Evolutionary conservation across 2,113 vertebrate species (phyloP), one percentile per base, ranked within the genome.

Genomic region (Mastomys natalensis): DNA sequence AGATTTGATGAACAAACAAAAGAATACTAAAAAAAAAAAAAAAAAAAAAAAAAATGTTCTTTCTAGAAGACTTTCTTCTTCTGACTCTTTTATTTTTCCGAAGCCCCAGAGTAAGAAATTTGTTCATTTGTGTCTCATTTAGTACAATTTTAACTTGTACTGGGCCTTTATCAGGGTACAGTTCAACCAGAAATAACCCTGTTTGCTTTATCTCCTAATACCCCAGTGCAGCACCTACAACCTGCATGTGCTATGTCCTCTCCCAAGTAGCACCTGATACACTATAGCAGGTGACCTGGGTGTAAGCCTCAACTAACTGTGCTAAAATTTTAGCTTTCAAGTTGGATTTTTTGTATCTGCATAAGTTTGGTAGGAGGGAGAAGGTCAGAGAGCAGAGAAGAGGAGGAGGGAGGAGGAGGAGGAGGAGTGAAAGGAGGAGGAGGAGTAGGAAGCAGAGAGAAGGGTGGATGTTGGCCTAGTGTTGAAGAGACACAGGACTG

Each of bases 131-230:
- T 24, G 16, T 19, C 68, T 58, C n/a, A 81, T 53, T 82, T 13
- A 19, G 29, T 3, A 7, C 51, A 86, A 66, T 6, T 12, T 40
- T 26, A 66, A 40, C 72, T 43, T 73, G 43, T 68, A 24, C 29
- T 43, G 6, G 31, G 31, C 43, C 60, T 78, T 64, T 40, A 11
- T 34, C 22, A 2, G 66, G 55, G 43, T 88, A 89, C 9, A 22
- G 21, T 43, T 81, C 89, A n/a, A 0, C 37, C 16, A 4, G 8
- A 40, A 26, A 22, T 4, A 0, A 3, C 0, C 0, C 9, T 12
- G 5, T 53, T 2, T 53, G n/a, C 34, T 66, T 90, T 17, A 6
- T 34, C 55, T 76, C 66, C 66, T 55, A 17, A 19, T 55, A 43
- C 15, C 5, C 24, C 17, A 66, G 40, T 3, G 6, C 19, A 53